Evolutionary conservation across 2,113 vertebrate species (phyloP).

Genomic region (Plestiodon gilberti): DNA sequence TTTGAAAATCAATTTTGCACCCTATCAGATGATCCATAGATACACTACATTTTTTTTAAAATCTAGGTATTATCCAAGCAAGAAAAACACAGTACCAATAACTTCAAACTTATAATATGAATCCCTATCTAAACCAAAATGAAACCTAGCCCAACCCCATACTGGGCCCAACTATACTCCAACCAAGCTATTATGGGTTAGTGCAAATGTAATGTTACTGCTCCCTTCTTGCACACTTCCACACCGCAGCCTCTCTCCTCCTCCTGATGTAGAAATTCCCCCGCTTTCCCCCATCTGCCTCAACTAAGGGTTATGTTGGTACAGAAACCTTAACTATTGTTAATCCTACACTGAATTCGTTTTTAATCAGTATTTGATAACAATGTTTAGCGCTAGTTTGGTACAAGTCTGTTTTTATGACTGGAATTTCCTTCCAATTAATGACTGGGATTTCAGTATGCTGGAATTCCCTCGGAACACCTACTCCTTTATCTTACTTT

Average conservation of each 20-base stretch:
- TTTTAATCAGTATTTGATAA: background rate
- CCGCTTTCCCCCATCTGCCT: no score
- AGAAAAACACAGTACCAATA: background rate
- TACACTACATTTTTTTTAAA: background rate
- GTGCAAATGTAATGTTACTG: background rate
- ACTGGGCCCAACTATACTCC: background rate
- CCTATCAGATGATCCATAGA: no score
- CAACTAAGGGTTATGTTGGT: no score
- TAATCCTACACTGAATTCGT: background rate
- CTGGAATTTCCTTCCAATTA: background rate
- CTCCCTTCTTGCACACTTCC: background rate
- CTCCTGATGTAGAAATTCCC: no score
- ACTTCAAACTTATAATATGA: background rate
- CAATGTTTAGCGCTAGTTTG: background rate
- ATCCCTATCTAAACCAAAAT: background rate
- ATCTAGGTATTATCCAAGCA: background rate
- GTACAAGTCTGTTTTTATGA: background rate
- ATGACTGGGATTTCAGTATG: background rate
- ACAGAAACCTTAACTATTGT: no score
- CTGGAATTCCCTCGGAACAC: background rate
- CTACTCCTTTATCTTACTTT: background rate
- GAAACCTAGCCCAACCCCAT: background rate
- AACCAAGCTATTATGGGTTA: background rate
- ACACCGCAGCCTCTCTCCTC: no score
- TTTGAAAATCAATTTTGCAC: background rate